Conservation (phyloP, 2,888 invertebrate species). For the Tupiocoris notatus region DNA sequence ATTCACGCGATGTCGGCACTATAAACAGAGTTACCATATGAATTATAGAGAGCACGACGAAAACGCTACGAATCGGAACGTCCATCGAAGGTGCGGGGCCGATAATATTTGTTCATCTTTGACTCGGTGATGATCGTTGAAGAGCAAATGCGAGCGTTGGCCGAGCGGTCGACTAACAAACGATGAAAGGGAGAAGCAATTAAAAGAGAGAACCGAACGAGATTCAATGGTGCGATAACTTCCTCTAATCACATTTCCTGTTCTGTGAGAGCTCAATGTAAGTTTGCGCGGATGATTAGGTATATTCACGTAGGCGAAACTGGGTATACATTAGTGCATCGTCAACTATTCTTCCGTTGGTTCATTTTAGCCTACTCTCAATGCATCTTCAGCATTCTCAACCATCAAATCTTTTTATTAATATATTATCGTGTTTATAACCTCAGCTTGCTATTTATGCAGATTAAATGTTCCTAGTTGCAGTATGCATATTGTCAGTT, state of each 20-base stretch:
- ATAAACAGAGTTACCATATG: not conserved
- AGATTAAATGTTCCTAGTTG: no score
- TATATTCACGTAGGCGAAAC: not conserved
- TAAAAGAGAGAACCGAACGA: not conserved
- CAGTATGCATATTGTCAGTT: no score
- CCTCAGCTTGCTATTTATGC: no score
- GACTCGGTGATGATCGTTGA: not conserved
- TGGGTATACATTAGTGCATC: no score
- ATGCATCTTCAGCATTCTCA: no score
- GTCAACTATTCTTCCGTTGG: no score
- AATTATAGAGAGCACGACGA: no score
- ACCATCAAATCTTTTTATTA: no score
- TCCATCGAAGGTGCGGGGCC: not conserved
- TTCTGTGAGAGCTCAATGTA: not conserved
- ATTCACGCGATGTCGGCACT: not conserved
- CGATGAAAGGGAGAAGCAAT: not conserved
- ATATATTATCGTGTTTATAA: no score
- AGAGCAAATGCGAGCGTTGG: not conserved
- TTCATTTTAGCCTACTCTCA: no score
- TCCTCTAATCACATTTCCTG: not conserved
- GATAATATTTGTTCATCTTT: not conserved
- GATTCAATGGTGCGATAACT: not conserved
- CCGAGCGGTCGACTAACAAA: not conserved
- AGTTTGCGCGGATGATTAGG: not conserved
- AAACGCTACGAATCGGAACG: not conserved